Conservation (phyloP, 2,797 vertebrate species). For the Decapterus maruadsi region DNA sequence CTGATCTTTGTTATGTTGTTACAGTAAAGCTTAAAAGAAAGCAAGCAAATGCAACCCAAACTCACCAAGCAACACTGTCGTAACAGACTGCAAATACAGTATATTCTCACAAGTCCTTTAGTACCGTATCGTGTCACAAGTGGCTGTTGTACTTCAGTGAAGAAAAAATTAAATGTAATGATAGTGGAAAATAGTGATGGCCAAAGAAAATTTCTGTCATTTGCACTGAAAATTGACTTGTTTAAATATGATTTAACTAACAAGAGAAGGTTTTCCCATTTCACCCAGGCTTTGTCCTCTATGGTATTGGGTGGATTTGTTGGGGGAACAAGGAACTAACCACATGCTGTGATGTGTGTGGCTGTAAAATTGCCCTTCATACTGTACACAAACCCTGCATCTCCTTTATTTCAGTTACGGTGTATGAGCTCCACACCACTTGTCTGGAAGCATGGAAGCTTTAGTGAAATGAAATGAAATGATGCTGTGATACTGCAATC, state of each 20-base stretch:
- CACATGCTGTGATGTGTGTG: too few relatives aligned
- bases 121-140: neutral
- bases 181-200: too few relatives aligned
- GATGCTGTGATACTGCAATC: neutral
- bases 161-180: too few relatives aligned
- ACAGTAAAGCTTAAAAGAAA: constrained; percentile 15
- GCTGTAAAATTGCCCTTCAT: neutral
- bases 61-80: neutral
- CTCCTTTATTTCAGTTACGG: constrained; percentile 1
- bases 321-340: too few relatives aligned
- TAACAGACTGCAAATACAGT: constrained; percentile 11
- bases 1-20: constrained; percentile 29
- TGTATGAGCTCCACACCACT: neutral
- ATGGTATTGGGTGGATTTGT: neutral
- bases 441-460: neutral
- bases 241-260: constrained; percentile 18
- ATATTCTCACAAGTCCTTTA: constrained; percentile 33
- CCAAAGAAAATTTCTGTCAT: neutral
- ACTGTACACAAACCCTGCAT: constrained; percentile 4
- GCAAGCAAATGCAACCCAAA: constrained; percentile 12
- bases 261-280: neutral
- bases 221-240: constrained; percentile 5
- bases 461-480: neutral
- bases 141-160: too few relatives aligned
- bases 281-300: neutral